Evolutionary conservation across 2,113 vertebrate genomes (phyloP).

Genomic region (Patagioenas fasciata): DNA sequence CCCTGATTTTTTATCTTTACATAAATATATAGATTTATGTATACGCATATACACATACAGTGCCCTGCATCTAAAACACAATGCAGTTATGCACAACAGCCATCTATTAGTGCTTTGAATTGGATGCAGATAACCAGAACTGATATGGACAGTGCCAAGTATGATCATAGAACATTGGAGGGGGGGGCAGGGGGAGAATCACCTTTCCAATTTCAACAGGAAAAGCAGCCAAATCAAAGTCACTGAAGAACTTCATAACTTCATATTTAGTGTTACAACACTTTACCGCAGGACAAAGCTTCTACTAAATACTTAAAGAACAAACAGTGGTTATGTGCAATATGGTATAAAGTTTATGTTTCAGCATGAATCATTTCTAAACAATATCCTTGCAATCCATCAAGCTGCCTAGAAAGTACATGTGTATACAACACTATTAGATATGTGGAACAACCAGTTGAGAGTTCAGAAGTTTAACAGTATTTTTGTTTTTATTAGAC

Average conservation of each 20-base stretch:
- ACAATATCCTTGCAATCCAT: neutral
- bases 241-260: neutral
- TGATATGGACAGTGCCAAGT: neutral
- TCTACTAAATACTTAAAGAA: neutral
- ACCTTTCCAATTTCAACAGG: neutral
- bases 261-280: neutral
- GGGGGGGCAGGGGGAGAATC: neutral
- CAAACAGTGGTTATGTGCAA: neutral
- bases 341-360: neutral
- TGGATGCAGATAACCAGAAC: neutral
- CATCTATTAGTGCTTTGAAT: neutral
- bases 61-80: neutral
- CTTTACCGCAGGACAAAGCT: neutral
- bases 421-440: neutral
- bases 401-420: neutral
- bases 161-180: neutral
- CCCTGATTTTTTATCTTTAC: neutral
- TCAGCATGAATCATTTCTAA: neutral
- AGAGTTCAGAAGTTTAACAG: neutral
- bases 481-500: neutral
- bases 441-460: neutral
- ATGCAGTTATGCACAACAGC: neutral
- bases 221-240: neutral
- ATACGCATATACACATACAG: neutral
- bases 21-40: neutral